Evolutionary conservation across 2,113 vertebrate species (phyloP).

Genomic region (Nicator chloris): DNA sequence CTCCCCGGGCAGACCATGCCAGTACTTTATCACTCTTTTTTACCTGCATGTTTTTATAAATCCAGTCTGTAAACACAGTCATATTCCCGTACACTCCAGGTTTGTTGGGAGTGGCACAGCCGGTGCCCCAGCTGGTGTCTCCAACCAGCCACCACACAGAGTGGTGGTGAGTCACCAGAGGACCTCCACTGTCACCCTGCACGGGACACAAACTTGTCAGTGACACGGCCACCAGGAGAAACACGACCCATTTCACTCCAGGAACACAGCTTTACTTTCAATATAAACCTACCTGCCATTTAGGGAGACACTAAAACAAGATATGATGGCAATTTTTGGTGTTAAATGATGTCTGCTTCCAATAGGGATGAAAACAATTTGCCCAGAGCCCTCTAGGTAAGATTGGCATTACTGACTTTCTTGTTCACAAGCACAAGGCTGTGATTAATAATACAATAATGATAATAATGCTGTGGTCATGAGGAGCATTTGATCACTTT

Average conservation of each 20-base stretch:
- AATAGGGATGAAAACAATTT: not conserved
- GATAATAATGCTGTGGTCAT: not conserved
- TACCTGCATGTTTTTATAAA: conserved; percentile 86
- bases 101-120: conserved; percentile 78
- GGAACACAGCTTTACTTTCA: not conserved
- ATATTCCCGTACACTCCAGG: conserved; percentile 90
- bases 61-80: conserved; percentile 82
- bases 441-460: not conserved
- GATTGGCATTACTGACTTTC: not conserved
- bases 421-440: not conserved
- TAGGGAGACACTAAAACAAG: not conserved
- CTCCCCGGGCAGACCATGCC: no score
- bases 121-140: conserved; percentile 89
- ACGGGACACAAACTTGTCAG: not conserved
- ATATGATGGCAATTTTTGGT: not conserved
- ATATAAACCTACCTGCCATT: not conserved
- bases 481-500: not conserved
- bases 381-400: not conserved
- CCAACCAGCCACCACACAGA: conserved; percentile 88
- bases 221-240: not conserved
- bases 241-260: not conserved
- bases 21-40: no score
- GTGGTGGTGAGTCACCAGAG: conserved; percentile 77
- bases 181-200: conserved; percentile 94
- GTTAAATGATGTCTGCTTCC: not conserved